These are phyloP conservation scores for Tanaodytes sp. DNA, from an alignment of 2,888 invertebrate genomes.

Conservation along the genomic window DNA sequence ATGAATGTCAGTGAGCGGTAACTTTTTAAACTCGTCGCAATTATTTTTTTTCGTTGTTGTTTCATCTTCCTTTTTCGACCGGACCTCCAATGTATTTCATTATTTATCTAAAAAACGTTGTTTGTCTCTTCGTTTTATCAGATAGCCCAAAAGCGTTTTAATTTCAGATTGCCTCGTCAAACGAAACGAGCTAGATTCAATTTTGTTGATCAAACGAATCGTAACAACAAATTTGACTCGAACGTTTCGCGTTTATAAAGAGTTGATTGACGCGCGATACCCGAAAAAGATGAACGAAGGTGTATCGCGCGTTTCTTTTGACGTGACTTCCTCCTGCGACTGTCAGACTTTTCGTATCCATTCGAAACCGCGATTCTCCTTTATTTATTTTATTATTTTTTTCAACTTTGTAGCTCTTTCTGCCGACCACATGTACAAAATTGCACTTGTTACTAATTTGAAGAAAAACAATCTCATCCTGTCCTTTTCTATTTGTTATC, in stretches of 20 bases:
- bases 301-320: conserved; percentile 46
- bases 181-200: conserved; percentile 53
- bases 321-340: conserved; percentile 47
- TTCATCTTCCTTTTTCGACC: no score
- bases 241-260: conserved; percentile 49
- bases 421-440: conserved; percentile 1
- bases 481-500: background rate
- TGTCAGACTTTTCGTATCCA: conserved; percentile 42
- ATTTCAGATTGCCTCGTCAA: conserved; percentile 53
- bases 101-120: conserved; percentile 50
- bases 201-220: conserved; percentile 55
- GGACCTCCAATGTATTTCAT: conserved; percentile 50
- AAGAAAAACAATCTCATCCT: no score
- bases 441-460: no score
- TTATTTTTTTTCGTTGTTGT: conserved; percentile 14
- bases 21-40: conserved; percentile 24
- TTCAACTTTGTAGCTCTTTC: background rate
- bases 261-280: conserved; percentile 52
- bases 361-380: conserved; percentile 21
- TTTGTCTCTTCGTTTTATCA: conserved; percentile 42
- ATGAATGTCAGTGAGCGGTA: conserved; percentile 30
- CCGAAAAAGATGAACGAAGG: conserved; percentile 44
- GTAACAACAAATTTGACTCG: conserved; percentile 54
- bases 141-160: conserved; percentile 52
- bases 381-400: conserved; percentile 8